Conservation (phyloP, 2,888 invertebrate species). For the Pimpla rufipes region DNA sequence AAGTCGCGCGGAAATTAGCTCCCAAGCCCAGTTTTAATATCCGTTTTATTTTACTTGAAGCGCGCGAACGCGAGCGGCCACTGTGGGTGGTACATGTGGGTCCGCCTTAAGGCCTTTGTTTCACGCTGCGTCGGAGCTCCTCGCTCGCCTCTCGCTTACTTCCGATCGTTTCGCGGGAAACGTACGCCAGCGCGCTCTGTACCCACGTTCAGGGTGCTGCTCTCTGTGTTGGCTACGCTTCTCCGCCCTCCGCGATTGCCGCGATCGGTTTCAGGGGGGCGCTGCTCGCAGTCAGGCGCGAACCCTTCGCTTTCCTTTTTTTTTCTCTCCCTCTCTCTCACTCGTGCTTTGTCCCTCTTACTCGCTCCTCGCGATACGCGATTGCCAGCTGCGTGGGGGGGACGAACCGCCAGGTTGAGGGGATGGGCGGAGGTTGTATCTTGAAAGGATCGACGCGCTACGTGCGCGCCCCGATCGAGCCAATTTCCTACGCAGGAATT, state of each 20-base stretch:
- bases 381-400: too few relatives aligned
- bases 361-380: too few relatives aligned
- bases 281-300: constrained; percentile 12
- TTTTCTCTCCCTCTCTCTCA: not conserved
- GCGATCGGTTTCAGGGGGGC: constrained; percentile 43
- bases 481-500: constrained; percentile 77
- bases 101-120: too few relatives aligned
- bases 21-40: constrained; percentile 81
- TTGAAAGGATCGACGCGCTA: constrained; percentile 55
- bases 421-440: constrained; percentile 5
- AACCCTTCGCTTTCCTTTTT: constrained; percentile 19
- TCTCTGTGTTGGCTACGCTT: too few relatives aligned
- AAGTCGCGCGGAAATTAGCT: constrained; percentile 81
- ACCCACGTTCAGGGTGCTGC: too few relatives aligned
- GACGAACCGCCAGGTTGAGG: too few relatives aligned
- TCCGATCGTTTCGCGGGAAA: constrained; percentile 47
- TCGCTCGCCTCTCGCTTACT: too few relatives aligned
- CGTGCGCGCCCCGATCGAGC: constrained; percentile 65
- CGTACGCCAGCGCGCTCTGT: constrained; percentile 21
- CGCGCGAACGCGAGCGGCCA: too few relatives aligned
- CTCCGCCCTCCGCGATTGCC: constrained; percentile 47
- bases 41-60: constrained; percentile 81
- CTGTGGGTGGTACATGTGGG: too few relatives aligned
- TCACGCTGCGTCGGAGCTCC: too few relatives aligned
- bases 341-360: not conserved